Evolutionary conservation across 2,888 invertebrate species (phyloP).

Genomic region (Barypeithes pellucidus): DNA sequence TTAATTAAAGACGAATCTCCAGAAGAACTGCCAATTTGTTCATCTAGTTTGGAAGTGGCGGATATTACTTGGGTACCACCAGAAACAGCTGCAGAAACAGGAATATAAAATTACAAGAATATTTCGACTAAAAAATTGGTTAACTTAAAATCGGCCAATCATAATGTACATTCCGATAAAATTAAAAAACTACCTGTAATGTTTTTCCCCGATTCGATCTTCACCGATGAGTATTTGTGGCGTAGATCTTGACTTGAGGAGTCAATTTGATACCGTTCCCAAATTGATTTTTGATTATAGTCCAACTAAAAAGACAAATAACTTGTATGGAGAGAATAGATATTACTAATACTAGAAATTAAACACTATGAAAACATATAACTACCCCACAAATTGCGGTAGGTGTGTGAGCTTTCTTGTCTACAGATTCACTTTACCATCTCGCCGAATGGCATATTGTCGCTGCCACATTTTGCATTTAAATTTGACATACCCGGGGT

Average conservation of each 20-base stretch:
- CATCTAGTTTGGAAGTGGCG: conserved; percentile 55
- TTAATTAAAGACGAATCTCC: conserved; percentile 55
- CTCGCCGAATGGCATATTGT: too few species aligned
- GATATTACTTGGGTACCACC: conserved; percentile 48
- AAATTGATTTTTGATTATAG: conserved; percentile 66
- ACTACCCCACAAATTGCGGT: too few species aligned
- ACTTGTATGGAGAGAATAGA: too few species aligned
- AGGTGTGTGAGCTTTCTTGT: too few species aligned
- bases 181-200: conserved; percentile 35
- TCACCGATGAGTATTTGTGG: conserved; percentile 38
- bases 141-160: too few species aligned
- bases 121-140: too few species aligned
- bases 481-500: too few species aligned
- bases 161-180: too few species aligned
- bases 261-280: conserved; percentile 65
- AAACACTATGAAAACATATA: too few species aligned
- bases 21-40: conserved; percentile 47
- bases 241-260: conserved; percentile 44
- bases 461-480: too few species aligned
- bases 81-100: conserved; percentile 30
- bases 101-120: conserved; percentile 10
- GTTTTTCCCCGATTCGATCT: conserved; percentile 52
- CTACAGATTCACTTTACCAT: too few species aligned
- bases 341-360: too few species aligned
- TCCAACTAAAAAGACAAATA: conserved; percentile 61